phyloP scores from a whole-genome alignment of 2,797 vertebrate species.

The Amblyopsis hoosieri region DNA sequence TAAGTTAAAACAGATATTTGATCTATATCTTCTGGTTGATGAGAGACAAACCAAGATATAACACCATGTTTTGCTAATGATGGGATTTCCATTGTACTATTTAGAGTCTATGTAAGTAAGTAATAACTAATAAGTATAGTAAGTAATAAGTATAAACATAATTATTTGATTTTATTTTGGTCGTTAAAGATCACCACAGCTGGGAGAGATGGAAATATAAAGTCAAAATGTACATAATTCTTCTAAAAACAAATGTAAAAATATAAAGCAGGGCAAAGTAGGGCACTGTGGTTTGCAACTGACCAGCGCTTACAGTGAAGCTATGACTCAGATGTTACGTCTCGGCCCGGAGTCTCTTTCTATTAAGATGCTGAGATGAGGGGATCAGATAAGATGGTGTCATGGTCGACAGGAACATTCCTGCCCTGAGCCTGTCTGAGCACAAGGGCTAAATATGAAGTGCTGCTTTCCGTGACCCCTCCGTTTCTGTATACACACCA shows the following conservation, averaged over 20 bases:
- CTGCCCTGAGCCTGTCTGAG: neutral
- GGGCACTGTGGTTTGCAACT: too few relatives aligned
- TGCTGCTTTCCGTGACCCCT: neutral
- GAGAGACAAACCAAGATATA: neutral
- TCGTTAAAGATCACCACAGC: too few relatives aligned
- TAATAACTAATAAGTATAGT: too few relatives aligned
- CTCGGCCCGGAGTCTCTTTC: neutral
- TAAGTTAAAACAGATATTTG: neutral
- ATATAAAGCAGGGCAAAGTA: too few relatives aligned
- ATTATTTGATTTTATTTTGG: too few relatives aligned
- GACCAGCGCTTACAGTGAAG: too few relatives aligned
- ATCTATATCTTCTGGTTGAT: neutral
- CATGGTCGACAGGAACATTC: neutral
- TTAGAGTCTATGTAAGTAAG: too few relatives aligned
- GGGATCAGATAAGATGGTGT: neutral
- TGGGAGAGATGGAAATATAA: too few relatives aligned
- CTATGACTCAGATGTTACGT: neutral
- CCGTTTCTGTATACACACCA: neutral
- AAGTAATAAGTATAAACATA: too few relatives aligned
- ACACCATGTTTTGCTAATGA: neutral
- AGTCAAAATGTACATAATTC: too few relatives aligned
- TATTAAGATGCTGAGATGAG: neutral
- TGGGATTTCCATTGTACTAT: too few relatives aligned
- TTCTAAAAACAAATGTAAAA: neutral
- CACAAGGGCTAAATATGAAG: neutral